Evolutionary conservation across 2,888 invertebrate species (phyloP).

Genomic region (Lymantria monacha): DNA sequence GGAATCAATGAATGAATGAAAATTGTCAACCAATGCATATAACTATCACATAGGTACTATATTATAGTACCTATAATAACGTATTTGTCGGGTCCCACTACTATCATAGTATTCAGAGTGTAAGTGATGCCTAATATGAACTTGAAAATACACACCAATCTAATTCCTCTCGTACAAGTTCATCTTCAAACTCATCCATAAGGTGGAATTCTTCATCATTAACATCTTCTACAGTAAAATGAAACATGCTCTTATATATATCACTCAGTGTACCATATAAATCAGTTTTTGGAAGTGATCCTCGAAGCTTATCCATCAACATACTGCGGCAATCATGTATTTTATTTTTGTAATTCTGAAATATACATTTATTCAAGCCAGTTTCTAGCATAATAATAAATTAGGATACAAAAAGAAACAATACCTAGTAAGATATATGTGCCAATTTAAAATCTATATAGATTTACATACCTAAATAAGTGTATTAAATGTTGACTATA

Average conservation of each 20-base stretch:
- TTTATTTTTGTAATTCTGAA: slow-evolving; percentile 67
- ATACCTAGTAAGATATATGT: too few species aligned
- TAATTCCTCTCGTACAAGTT: slow-evolving; percentile 69
- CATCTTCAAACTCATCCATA: slow-evolving; percentile 61
- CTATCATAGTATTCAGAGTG: not conserved
- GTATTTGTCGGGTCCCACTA: too few species aligned
- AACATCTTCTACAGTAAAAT: slow-evolving; percentile 37
- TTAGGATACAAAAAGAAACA: too few species aligned
- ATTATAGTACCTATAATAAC: too few species aligned
- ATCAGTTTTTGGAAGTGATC: slow-evolving; percentile 45
- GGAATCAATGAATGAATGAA: too few species aligned
- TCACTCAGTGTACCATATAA: slow-evolving; percentile 54
- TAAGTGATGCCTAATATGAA: not conserved
- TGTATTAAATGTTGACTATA: too few species aligned
- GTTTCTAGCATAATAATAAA: too few species aligned
- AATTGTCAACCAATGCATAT: too few species aligned
- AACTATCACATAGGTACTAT: too few species aligned
- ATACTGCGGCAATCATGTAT: slow-evolving; percentile 63
- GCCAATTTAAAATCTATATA: too few species aligned
- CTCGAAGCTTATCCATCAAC: slow-evolving; percentile 62
- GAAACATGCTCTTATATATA: slow-evolving; percentile 62
- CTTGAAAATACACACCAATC: slow-evolving; percentile 50
- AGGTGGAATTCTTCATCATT: slow-evolving; percentile 60
- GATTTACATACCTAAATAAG: too few species aligned
- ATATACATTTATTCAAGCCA: not conserved